Evolutionary conservation across 2,113 vertebrate genomes (phyloP).

Genomic region (Cettia cetti): DNA sequence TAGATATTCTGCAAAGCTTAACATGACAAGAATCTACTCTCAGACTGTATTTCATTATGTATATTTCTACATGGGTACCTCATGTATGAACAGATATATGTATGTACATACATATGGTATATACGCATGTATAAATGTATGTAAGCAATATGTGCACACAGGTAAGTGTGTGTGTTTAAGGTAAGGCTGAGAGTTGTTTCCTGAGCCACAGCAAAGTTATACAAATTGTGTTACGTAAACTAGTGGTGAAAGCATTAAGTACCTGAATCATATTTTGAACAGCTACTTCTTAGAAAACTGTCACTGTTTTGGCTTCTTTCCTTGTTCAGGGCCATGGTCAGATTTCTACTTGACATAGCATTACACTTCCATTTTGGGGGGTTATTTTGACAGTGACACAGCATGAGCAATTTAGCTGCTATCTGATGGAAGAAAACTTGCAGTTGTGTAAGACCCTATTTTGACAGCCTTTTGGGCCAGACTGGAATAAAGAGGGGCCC

Average conservation of each 20-base stretch:
- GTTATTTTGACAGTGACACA: background rate
- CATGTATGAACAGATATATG: background rate
- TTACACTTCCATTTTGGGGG: background rate
- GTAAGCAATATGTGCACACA: rapidly evolving
- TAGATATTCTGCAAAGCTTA: background rate
- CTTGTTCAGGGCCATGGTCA: background rate
- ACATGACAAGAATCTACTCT: background rate
- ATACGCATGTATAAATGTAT: background rate
- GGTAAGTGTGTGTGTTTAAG: background rate
- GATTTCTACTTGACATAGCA: background rate
- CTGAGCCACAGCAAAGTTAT: background rate
- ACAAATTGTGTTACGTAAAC: background rate
- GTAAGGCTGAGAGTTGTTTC: background rate
- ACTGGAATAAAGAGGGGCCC: background rate
- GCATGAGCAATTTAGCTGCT: background rate
- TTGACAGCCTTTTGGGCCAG: background rate
- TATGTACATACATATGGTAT: background rate
- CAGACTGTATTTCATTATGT: background rate
- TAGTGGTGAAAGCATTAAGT: background rate
- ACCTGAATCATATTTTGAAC: background rate
- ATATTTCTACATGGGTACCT: background rate
- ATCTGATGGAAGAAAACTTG: background rate
- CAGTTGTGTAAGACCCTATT: background rate
- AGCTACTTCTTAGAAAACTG: background rate
- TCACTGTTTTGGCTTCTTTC: background rate